Percentiles rank a stretch among this genome's conserved stretches.
Evolutionary conservation across 2,888 invertebrate genomes (phyloP).

Genomic region (Disparrhopalites patrizii): DNA sequence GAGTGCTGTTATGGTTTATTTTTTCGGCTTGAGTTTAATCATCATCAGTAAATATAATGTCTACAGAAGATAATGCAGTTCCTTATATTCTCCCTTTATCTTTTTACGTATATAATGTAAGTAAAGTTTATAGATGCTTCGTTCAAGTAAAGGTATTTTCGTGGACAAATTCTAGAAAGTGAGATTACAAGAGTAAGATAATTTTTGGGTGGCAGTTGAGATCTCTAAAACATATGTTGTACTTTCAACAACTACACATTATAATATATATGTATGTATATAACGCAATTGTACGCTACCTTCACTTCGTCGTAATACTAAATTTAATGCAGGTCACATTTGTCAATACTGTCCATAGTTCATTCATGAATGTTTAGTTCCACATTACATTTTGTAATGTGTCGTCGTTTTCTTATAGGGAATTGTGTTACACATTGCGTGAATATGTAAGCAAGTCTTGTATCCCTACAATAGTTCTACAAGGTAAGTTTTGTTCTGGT

Average conservation of each 20-base stretch:
- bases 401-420: no score
- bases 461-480: no score
- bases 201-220: constrained; percentile 4
- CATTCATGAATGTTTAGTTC: not conserved
- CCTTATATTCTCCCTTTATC: no score
- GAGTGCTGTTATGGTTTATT: constrained; percentile 1
- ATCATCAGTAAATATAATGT: not conserved
- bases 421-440: no score
- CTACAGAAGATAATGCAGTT: no score
- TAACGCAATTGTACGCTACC: not conserved
- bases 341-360: constrained; percentile 12
- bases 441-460: no score
- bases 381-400: no score
- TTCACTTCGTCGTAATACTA: not conserved
- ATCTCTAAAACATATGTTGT: not conserved
- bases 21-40: not conserved
- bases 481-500: no score
- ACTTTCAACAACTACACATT: not conserved
- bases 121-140: no score
- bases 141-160: no score
- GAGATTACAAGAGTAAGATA: constrained; percentile 1
- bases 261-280: not conserved
- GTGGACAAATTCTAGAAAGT: no score
- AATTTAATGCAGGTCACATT: constrained; percentile 14
- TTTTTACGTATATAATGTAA: no score